Base-by-base conservation (phyloP, 2,113 vertebrate species). In the Rutilus rutilus region DNA sequence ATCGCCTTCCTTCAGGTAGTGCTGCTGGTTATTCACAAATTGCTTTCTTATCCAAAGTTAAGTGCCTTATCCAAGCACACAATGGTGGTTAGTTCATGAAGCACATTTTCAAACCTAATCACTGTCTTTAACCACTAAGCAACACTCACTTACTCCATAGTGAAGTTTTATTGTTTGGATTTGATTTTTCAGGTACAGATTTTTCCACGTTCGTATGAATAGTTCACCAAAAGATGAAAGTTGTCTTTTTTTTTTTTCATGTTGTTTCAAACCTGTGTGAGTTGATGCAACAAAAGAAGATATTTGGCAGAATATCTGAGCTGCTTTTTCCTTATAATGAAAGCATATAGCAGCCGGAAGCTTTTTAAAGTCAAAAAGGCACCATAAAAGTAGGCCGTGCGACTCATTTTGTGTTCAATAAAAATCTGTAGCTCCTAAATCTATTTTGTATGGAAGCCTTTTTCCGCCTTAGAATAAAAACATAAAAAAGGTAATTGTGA, bases 1-100 rank as follows among this genome's bases (percentile, higher is more conserved):
- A 86, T 95, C 82, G 57, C 85, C 14, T 95, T 95, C 87, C 92
- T 95, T 1, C 92, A 94, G 91, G 95, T 95, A 90, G 19, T 4
- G 42, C 73, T 45, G 73, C 17, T 15, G 36, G 21, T 14, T 42
- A 39, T 73, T 73, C 39, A 76, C n/a, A 64, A 19, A 65, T 12
- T 42, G 25, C 62, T 67, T 65, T 76, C 5, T 75, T 23, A 39
- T 7, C 19, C 9, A 23, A 5, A 15, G n/a, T 50, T 17, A 75
- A 75, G 42, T 47, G 42, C 42, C 30, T 36, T 33, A 30, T 36
- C 33, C 19, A 23, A 47, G n/a, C 23, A 47, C 52, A 78, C 76
- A 14, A 12, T 59, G 76, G 6, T 59, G 52, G 21, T 78, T 59
- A 47, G 71, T 27, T 75, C 12, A 78, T 59, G 19, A 59, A 78